phyloP scores from a whole-genome alignment of 2,113 vertebrate genomes.

The Sebastes schlegelii region DNA sequence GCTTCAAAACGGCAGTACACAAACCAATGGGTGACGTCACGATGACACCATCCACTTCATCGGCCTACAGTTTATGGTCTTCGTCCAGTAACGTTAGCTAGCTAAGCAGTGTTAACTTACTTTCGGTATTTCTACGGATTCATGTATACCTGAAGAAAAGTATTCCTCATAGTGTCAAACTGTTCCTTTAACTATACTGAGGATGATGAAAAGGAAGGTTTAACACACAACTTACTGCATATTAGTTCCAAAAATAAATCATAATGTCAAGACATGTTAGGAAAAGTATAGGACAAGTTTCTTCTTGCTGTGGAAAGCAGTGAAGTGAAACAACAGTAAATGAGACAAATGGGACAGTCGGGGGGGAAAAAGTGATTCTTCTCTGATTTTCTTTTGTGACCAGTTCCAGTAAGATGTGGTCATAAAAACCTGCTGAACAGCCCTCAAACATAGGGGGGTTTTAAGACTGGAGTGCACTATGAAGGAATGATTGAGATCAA shows the following conservation, averaged over 20 bases:
- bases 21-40: too few species aligned
- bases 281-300: not conserved
- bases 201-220: not conserved
- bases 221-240: not conserved
- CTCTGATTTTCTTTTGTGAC: slow-evolving; percentile 27
- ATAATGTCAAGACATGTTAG: not conserved
- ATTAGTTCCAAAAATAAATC: not conserved
- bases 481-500: slow-evolving; percentile 39
- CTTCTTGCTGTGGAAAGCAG: not conserved
- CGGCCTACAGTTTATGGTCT: too few species aligned
- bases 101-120: too few species aligned
- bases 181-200: not conserved
- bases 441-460: slow-evolving; percentile 4
- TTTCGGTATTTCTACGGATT: too few species aligned
- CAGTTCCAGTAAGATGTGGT: slow-evolving; percentile 3
- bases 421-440: slow-evolving; percentile 23
- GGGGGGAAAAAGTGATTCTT: not conserved
- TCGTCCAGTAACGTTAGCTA: too few species aligned
- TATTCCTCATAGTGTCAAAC: not conserved
- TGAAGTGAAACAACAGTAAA: not conserved
- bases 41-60: too few species aligned
- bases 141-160: not conserved
- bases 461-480: slow-evolving; percentile 16
- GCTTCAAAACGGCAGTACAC: too few species aligned
- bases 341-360: slow-evolving; percentile 11